phyloP scores from a whole-genome alignment of 2,888 invertebrate species.

The Sarcophaga variegata region DNA sequence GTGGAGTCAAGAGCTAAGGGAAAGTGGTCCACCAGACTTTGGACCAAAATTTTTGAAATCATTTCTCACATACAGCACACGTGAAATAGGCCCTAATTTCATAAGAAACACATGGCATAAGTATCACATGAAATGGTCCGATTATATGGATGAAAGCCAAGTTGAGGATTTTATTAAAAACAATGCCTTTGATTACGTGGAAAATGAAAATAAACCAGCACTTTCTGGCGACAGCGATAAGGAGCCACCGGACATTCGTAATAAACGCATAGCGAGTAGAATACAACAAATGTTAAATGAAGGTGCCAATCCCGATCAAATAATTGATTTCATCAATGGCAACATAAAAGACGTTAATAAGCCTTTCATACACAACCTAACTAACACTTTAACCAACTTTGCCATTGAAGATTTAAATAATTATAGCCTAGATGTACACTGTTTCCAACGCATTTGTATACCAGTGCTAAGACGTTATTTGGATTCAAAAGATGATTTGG shows the following conservation, averaged over 20 bases:
- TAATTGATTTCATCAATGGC: conserved; percentile 85
- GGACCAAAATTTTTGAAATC: conserved; percentile 83
- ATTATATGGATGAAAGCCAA: conserved; percentile 82
- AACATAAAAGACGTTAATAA: conserved; percentile 82
- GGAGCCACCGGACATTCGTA: background rate
- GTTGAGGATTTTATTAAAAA: conserved; percentile 83
- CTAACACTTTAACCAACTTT: conserved; percentile 85
- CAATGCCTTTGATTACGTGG: conserved; percentile 83
- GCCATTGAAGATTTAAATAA: conserved; percentile 76
- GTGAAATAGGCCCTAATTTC: conserved; percentile 84
- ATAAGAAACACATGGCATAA: conserved; percentile 83
- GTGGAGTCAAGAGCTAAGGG: conserved; percentile 74
- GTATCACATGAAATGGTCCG: conserved; percentile 83
- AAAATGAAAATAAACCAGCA: conserved; percentile 74
- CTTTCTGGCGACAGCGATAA: background rate
- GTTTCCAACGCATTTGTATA: conserved; percentile 77
- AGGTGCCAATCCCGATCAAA: conserved; percentile 83
- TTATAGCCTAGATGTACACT: conserved; percentile 75
- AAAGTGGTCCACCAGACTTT: conserved; percentile 69
- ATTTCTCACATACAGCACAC: conserved; percentile 84
- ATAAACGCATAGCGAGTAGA: background rate
- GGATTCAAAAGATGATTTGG: conserved; percentile 86
- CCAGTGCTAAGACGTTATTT: conserved; percentile 82
- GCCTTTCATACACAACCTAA: conserved; percentile 86
- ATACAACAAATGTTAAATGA: conserved; percentile 83